Evolutionary conservation across 2,113 vertebrate genomes (phyloP).

Genomic region (Platanista minor): DNA sequence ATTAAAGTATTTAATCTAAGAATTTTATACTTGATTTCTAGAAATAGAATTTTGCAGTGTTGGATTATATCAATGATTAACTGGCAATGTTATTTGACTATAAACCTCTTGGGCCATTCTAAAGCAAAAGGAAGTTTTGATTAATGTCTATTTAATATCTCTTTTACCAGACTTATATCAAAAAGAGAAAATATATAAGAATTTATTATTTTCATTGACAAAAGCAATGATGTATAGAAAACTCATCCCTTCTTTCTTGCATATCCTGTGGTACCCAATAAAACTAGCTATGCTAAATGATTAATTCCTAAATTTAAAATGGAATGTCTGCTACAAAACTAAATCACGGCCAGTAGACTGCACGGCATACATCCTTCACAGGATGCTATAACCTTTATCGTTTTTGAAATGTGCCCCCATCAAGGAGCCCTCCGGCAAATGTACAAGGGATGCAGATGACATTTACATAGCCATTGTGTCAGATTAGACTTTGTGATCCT

Average conservation of each 20-base stretch:
- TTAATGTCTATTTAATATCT: conserved; percentile 27
- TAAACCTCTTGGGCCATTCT: background rate
- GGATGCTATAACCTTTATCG: conserved; percentile 66
- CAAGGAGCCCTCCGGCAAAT: conserved; percentile 53
- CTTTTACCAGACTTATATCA: conserved; percentile 38
- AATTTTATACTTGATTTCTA: conserved; percentile 32
- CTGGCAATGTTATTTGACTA: background rate
- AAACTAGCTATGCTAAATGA: conserved; percentile 63
- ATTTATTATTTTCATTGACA: conserved; percentile 67
- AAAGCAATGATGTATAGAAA: conserved; percentile 59
- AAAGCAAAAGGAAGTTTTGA: conserved; percentile 32
- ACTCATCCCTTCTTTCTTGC: conserved; percentile 13
- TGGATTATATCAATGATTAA: conserved; percentile 25
- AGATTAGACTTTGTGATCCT: conserved; percentile 58
- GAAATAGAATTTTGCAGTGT: background rate
- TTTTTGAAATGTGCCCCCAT: conserved; percentile 69
- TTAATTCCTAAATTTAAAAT: conserved; percentile 71
- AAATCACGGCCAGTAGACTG: conserved; percentile 55
- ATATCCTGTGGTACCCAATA: conserved; percentile 48
- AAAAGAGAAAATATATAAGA: conserved; percentile 44
- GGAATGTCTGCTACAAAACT: conserved; percentile 67
- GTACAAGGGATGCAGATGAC: conserved; percentile 57
- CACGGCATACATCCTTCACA: conserved; percentile 66
- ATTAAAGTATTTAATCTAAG: background rate
- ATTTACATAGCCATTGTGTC: conserved; percentile 68